Percentiles rank a stretch among this genome's conserved stretches.
These are phyloP conservation scores for Micropoecilia bifurca DNA, from an alignment of 2,797 vertebrate species.

Conservation along the genomic window DNA sequence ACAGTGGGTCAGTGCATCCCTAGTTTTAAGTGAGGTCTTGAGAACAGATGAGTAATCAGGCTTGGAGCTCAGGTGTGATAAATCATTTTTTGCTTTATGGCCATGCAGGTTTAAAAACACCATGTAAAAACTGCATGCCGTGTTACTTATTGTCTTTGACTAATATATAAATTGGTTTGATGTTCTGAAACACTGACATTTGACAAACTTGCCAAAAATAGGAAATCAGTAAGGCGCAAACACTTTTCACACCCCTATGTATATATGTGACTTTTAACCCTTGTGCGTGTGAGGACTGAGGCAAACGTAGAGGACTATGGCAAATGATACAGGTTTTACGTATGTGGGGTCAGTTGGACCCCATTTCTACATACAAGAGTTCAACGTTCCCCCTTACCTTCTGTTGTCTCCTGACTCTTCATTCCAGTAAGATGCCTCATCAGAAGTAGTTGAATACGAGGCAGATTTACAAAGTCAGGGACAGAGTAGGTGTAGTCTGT, in stretches of 20 bases:
- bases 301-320: no score
- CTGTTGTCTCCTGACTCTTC: constrained; percentile 30
- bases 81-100: no score
- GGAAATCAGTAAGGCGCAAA: neutral
- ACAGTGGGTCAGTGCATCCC: no score
- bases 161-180: neutral
- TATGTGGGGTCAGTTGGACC: no score
- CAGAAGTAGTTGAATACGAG: constrained; percentile 63
- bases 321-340: no score
- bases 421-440: constrained; percentile 52
- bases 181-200: neutral
- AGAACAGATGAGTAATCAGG: no score
- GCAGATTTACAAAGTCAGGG: constrained; percentile 71
- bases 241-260: neutral
- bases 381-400: constrained; percentile 57
- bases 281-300: no score
- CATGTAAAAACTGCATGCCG: neutral
- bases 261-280: no score
- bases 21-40: no score
- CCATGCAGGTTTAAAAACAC: neutral
- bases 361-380: no score
- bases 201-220: neutral
- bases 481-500: constrained; percentile 62
- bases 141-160: neutral
- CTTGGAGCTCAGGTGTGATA: no score